These are phyloP conservation scores for Aleiodes alternator DNA, from an alignment of 2,888 invertebrate species.

Conservation along the genomic window DNA sequence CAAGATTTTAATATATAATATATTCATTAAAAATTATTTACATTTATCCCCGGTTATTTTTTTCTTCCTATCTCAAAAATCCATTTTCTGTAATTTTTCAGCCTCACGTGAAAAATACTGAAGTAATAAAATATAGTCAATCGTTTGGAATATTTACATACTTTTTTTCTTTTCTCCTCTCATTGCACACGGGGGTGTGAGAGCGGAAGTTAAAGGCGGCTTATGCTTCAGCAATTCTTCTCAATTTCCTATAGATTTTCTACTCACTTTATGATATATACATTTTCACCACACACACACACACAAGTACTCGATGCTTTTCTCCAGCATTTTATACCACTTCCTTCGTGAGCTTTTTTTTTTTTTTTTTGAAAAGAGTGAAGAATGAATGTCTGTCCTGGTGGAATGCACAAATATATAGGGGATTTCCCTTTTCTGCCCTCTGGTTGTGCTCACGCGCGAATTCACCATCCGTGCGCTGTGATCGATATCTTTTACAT, in stretches of 20 bases:
- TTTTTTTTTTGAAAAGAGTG: slow-evolving; percentile 14
- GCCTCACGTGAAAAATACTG: too few relatives aligned
- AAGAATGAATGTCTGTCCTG: slow-evolving; percentile 41
- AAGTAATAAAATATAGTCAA: too few relatives aligned
- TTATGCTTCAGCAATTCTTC: slow-evolving; percentile 35
- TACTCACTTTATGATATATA: slow-evolving; percentile 25
- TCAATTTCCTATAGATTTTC: not conserved
- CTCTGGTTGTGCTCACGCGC: slow-evolving; percentile 39
- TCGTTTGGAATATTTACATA: too few relatives aligned
- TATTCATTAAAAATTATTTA: not conserved
- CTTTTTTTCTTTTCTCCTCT: too few relatives aligned
- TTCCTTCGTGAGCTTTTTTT: too few relatives aligned
- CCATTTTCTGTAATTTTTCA: too few relatives aligned
- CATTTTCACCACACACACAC: not conserved
- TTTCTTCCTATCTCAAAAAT: too few relatives aligned
- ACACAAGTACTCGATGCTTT: slow-evolving; percentile 11
- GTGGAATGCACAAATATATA: slow-evolving; percentile 22
- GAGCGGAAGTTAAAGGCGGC: slow-evolving; percentile 35
- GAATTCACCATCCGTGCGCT: slow-evolving; percentile 41
- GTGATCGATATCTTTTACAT: slow-evolving; percentile 48
- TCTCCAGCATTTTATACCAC: slow-evolving; percentile 15
- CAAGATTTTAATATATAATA: not conserved
- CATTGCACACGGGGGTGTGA: not conserved
- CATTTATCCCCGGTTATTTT: too few relatives aligned
- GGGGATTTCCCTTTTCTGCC: not conserved